These are phyloP conservation scores for Zaprionus bogoriensis DNA, from an alignment of 2,888 invertebrate species.

Conservation along the genomic window DNA sequence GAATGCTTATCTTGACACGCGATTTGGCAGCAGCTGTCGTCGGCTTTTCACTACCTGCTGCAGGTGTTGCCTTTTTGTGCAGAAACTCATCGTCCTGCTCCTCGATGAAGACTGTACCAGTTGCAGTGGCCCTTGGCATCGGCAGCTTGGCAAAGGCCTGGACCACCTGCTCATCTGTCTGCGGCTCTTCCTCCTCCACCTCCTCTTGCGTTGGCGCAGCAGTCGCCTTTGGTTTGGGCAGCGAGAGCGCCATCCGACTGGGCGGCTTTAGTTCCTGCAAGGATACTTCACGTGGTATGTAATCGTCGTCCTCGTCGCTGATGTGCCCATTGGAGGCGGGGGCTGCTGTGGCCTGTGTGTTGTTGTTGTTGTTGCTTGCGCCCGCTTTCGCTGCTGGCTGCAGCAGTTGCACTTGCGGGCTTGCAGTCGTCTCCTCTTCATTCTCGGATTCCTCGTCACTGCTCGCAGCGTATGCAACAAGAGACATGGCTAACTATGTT, in stretches of 20 bases:
- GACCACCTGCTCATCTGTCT: conserved; percentile 33
- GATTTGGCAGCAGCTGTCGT: conserved; percentile 75
- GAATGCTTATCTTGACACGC: conserved; percentile 87
- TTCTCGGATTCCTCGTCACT: conserved; percentile 81
- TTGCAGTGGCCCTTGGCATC: conserved; percentile 55
- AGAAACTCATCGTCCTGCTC: conserved; percentile 87
- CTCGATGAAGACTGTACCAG: conserved; percentile 37
- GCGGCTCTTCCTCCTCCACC: not conserved
- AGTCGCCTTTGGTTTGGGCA: conserved; percentile 74
- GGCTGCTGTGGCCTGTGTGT: not conserved
- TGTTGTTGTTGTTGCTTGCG: not conserved
- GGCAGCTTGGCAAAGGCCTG: conserved; percentile 79
- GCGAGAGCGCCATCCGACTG: conserved; percentile 47
- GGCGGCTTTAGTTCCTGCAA: conserved; percentile 38
- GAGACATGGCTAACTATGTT: conserved; percentile 83
- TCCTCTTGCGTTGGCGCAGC: not conserved
- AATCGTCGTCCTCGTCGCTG: conserved; percentile 79
- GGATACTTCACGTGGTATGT: conserved; percentile 45
- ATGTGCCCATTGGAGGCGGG: conserved; percentile 61
- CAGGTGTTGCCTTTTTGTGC: conserved; percentile 84
- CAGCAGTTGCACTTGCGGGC: conserved; percentile 22
- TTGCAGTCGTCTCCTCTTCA: conserved; percentile 57
- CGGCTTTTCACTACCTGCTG: conserved; percentile 26
- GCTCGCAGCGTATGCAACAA: conserved; percentile 86
- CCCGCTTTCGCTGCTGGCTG: conserved; percentile 5